These are phyloP conservation scores for Oxygymnocypris stewartii DNA, from an alignment of 2,113 vertebrate genomes.

Conservation along the genomic window DNA sequence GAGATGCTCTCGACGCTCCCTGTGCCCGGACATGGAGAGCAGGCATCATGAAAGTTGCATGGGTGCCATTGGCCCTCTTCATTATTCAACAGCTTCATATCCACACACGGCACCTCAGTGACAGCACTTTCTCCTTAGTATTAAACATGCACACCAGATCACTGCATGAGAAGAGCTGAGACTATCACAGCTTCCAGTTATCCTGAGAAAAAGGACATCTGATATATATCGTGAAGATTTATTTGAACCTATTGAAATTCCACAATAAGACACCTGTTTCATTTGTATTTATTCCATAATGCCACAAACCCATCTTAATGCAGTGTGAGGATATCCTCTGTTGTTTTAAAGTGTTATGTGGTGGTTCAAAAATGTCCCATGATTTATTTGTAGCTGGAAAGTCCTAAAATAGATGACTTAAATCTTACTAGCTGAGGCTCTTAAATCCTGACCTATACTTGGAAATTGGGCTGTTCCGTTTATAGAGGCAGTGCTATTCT, in stretches of 20 bases:
- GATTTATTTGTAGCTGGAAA: background rate
- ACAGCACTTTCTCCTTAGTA: conserved; percentile 51
- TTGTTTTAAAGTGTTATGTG: background rate
- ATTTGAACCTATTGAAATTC: background rate
- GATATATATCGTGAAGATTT: conserved; percentile 3
- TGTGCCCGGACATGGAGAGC: conserved; percentile 44
- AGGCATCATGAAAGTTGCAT: conserved; percentile 58
- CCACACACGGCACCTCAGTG: conserved; percentile 42
- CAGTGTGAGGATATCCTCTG: background rate
- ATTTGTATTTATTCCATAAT: background rate
- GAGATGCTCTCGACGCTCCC: conserved; percentile 37
- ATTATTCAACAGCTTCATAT: conserved; percentile 55
- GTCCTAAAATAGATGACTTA: conserved; percentile 21
- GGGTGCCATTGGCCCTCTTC: conserved; percentile 42
- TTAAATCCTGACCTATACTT: conserved; percentile 20
- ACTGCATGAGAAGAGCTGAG: conserved; percentile 23
- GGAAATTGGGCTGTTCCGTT: background rate
- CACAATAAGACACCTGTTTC: background rate
- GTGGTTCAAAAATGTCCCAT: background rate
- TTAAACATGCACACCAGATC: conserved; percentile 54
- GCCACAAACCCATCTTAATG: background rate
- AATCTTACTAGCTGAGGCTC: background rate
- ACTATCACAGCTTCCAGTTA: conserved; percentile 27
- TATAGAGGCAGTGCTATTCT: background rate
- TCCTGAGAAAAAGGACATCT: background rate